A percentile compares a stretch with the other conserved stretches of the same genome.
Conservation (phyloP, 2,113 vertebrate species). For the Anseranas semipalmata region DNA sequence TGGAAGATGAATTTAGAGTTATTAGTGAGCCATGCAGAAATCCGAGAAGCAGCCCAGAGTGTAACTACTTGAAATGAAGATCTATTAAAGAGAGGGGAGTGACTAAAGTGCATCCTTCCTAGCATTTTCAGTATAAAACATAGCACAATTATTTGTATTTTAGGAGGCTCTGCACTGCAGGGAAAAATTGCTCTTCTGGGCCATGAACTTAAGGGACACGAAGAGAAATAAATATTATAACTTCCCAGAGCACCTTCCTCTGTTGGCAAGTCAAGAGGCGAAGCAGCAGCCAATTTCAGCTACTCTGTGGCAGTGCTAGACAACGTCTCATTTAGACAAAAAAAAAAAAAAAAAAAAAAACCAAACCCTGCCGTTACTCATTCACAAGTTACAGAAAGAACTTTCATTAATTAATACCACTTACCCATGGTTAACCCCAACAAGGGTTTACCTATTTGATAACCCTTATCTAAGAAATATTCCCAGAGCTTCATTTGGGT, state of each 20-base stretch:
- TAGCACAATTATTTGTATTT: not conserved
- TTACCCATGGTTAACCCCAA: not conserved
- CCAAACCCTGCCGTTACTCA: not conserved
- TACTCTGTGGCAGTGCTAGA: not conserved
- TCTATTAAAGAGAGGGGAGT: accelerated
- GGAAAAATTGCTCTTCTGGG: not conserved
- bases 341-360: not conserved
- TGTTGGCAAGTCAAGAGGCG: not conserved
- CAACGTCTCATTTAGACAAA: not conserved
- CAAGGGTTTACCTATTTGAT: not conserved
- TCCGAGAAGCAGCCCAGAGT: not conserved
- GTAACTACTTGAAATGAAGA: not conserved
- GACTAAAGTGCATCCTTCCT: not conserved
- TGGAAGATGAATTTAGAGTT: not conserved
- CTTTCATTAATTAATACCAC: not conserved
- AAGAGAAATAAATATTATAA: not conserved
- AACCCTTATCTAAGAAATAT: not conserved
- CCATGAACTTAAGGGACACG: accelerated
- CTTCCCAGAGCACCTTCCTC: not conserved
- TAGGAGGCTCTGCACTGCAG: not conserved
- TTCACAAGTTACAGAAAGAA: not conserved
- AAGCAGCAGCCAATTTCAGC: not conserved
- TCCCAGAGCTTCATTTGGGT: not conserved
- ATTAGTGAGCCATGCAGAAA: not conserved
- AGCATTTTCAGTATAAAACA: not conserved